Conservation (phyloP, 2,888 invertebrate genomes). For the Willowsia nigromaculata region DNA sequence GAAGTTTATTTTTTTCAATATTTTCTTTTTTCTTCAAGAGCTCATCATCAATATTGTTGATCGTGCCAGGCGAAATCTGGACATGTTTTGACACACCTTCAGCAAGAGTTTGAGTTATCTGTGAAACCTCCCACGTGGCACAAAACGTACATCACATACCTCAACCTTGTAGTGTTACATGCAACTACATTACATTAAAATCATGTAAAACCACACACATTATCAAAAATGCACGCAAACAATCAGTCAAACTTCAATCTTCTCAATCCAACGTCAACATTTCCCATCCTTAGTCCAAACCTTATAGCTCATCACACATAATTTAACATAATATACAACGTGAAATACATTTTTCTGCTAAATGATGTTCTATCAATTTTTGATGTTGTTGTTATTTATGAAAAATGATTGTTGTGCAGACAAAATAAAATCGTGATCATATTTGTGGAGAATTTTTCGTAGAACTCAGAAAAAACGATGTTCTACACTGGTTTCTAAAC, state of each 20-base stretch:
- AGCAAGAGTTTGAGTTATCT: constrained; percentile 47
- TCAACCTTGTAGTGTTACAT: not conserved
- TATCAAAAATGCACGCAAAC: constrained; percentile 62
- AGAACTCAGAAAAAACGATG: not conserved
- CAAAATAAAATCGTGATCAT: constrained; percentile 54
- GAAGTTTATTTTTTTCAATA: constrained; percentile 51
- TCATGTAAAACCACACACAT: constrained; percentile 58
- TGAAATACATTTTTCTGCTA: not conserved
- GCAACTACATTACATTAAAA: not conserved
- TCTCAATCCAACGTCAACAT: not conserved
- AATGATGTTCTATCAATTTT: constrained; percentile 25
- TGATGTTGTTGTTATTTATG: constrained; percentile 24
- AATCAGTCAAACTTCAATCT: constrained; percentile 71
- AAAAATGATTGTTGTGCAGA: constrained; percentile 56
- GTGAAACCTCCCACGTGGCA: constrained; percentile 71
- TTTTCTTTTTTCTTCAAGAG: not conserved
- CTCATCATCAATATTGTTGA: constrained; percentile 54
- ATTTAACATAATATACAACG: not conserved
- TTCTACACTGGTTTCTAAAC: not conserved
- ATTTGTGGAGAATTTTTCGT: constrained; percentile 27
- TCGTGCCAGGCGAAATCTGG: constrained; percentile 63
- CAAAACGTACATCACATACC: constrained; percentile 27
- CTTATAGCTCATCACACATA: constrained; percentile 2
- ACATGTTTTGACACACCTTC: constrained; percentile 72
- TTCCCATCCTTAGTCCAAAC: not conserved